Conservation (phyloP, 2,797 vertebrate species). For the Sebastes matsubarae region DNA sequence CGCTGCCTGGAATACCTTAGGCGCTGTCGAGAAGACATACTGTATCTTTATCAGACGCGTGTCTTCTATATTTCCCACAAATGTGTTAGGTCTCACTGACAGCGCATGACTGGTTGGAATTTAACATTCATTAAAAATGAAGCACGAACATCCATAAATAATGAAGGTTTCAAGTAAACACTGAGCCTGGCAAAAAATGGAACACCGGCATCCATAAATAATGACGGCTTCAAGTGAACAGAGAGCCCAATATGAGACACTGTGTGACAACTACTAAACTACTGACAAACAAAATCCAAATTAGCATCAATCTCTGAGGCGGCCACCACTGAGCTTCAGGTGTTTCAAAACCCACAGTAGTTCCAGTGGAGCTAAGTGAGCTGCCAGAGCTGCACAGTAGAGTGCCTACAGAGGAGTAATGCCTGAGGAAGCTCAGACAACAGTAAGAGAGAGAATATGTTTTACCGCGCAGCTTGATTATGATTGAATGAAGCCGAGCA, state of each 20-base stretch:
- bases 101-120: constrained; percentile 63
- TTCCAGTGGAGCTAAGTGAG: constrained; percentile 69
- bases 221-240: constrained; percentile 65
- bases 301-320: constrained; percentile 78
- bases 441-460: constrained; percentile 77
- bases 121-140: constrained; percentile 78
- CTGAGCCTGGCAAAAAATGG: constrained; percentile 65
- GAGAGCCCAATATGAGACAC: constrained; percentile 57
- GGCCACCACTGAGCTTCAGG: constrained; percentile 75
- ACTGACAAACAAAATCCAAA: constrained; percentile 82
- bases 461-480: constrained; percentile 83
- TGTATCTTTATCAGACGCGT: constrained; percentile 55
- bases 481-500: constrained; percentile 85
- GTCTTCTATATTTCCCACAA: constrained; percentile 58
- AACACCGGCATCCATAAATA: constrained; percentile 75
- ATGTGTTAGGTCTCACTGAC: constrained; percentile 60
- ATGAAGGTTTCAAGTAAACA: constrained; percentile 75
- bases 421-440: constrained; percentile 75
- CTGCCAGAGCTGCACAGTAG: constrained; percentile 66
- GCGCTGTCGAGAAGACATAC: constrained; percentile 36
- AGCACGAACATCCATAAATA: constrained; percentile 76
- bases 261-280: constrained; percentile 78
- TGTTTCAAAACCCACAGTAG: constrained; percentile 73
- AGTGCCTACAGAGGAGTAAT: constrained; percentile 66
- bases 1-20: constrained; percentile 55